phyloP scores from a whole-genome alignment of 2,113 vertebrate species.

The Anhinga rufa region DNA sequence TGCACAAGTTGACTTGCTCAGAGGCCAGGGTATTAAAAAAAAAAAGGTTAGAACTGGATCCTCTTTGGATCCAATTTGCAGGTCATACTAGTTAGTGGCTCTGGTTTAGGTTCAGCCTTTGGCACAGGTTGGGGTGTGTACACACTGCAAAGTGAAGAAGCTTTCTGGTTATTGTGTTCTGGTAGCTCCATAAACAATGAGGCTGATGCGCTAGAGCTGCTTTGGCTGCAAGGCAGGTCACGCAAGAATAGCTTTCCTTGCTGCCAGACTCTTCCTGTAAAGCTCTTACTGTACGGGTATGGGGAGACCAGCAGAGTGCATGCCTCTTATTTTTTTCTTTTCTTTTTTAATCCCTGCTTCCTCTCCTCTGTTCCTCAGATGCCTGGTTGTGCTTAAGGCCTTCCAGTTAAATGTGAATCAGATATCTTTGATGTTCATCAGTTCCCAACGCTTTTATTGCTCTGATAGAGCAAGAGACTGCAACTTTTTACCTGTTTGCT shows the following conservation, averaged over 20 bases:
- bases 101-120: background rate
- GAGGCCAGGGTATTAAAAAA: background rate
- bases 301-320: background rate
- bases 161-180: constrained; percentile 34
- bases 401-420: background rate
- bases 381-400: background rate
- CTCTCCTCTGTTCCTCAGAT: background rate
- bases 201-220: background rate
- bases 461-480: background rate
- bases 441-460: background rate
- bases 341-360: background rate
- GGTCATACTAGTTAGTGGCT: background rate
- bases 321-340: background rate
- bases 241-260: background rate
- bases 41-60: background rate
- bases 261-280: constrained; percentile 7
- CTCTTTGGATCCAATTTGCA: background rate
- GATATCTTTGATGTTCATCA: background rate
- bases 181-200: constrained; percentile 35
- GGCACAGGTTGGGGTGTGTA: background rate
- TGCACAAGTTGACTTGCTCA: background rate
- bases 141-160: background rate
- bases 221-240: background rate
- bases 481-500: background rate
- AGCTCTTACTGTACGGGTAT: background rate